A percentile compares a stretch with the other conserved stretches of the same genome.
Conservation (phyloP, 2,888 invertebrate genomes). For the Penaeus monodon region DNA sequence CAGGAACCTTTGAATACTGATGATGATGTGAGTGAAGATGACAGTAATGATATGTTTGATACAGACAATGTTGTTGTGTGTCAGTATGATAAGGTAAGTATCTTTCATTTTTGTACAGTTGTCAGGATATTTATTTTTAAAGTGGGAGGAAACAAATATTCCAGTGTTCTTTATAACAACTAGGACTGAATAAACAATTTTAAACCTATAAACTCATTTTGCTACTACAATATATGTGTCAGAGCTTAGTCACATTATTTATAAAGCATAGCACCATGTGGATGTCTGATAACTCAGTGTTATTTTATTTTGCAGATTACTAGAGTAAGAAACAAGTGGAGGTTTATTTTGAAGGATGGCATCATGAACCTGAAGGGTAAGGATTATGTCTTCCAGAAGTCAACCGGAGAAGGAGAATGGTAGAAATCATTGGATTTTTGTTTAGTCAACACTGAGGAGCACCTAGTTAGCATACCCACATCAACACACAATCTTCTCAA, state of each 20-base stretch:
- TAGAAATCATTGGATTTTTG: slow-evolving; percentile 69
- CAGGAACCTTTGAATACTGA: slow-evolving; percentile 95
- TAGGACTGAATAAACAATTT: too few relatives aligned
- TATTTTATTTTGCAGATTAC: slow-evolving; percentile 80
- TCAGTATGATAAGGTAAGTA: slow-evolving; percentile 94
- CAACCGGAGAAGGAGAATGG: slow-evolving; percentile 99
- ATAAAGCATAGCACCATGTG: too few relatives aligned
- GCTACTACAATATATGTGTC: too few relatives aligned
- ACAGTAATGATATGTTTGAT: slow-evolving; percentile 92
- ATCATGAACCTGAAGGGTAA: slow-evolving; percentile 99
- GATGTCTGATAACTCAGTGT: not conserved
- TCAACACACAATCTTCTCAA: too few relatives aligned
- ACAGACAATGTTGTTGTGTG: slow-evolving; percentile 99
- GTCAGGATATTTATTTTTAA: not conserved
- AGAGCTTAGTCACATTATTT: too few relatives aligned
- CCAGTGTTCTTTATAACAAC: too few relatives aligned
- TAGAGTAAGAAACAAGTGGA: slow-evolving; percentile 98
- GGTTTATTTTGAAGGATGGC: slow-evolving; percentile 98
- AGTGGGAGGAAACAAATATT: not conserved
- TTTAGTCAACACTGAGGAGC: too few relatives aligned
- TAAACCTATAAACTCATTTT: too few relatives aligned
- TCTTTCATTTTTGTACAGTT: not conserved
- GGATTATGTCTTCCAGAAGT: slow-evolving; percentile 99
- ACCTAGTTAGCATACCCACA: too few relatives aligned
- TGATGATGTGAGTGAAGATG: slow-evolving; percentile 94